Evolutionary conservation across 1,140 invertebrate genomes (phyloP), one percentile per base, ranked within the genome.

Genomic region (Apocrypta bakeri): DNA sequence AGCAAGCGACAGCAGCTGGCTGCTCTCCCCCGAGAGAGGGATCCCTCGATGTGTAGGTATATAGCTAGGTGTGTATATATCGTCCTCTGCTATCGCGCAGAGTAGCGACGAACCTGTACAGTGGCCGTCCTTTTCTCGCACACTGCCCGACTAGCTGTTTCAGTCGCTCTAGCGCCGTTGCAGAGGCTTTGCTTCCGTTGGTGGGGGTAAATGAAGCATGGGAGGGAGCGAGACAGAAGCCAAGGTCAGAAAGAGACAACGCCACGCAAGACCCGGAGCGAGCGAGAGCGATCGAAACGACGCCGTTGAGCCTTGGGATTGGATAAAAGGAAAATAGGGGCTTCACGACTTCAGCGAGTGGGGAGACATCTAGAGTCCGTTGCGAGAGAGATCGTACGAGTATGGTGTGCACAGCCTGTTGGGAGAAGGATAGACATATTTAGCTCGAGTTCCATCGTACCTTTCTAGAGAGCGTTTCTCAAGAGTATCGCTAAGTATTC

Each of bases 201-300:
- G 63, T 66, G 24, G 63, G 63, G 63, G 63, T 3, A 66, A 66
- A 12, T 29, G 12, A 25, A 25, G 63, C 63, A 25, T 25, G 63
- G 24, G 63, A 25, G n/a, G 14, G 63, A 66, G n/a, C n/a, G 63
- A 66, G 63, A 66, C 63, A 21, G 63, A 66, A 17, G 63, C 27
- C 63, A 66, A 66, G 63, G 63, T 29, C 63, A 66, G 63, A 56
- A 40, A 79, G 27, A 25, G 37, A 79, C 64, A 29, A 79, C 29
- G 42, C 24, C 77, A 66, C 24, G 64, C 48, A 56, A 56, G 48
- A 1, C 24, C 27, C 64, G 27, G 27, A 71, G 64, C 37, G 33
- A 64, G 69, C 31, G 61, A 66, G 56, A 74, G 21, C 79, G 69
- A 81, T 74, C 79, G 71, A 73, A 81, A 68, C 56, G 71, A 42